phyloP scores from a whole-genome alignment of 2,113 vertebrate genomes.

The Hypanus sabinus region DNA sequence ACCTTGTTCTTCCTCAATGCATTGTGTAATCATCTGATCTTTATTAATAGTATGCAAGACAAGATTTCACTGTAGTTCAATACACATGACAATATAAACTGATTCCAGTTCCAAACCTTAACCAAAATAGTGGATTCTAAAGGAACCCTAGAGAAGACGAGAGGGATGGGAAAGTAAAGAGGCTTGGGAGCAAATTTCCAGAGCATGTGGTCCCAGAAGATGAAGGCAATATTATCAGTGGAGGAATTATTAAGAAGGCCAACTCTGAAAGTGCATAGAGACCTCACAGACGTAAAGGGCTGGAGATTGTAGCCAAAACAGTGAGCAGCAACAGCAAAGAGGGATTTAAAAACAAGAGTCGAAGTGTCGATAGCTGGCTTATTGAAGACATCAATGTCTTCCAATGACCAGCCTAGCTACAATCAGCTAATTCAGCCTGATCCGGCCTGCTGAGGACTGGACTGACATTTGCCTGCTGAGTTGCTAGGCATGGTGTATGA shows the following conservation, averaged over 20 bases:
- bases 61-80: no score
- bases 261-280: neutral
- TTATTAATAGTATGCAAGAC: no score
- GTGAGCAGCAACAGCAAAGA: neutral
- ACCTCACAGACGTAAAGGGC: neutral
- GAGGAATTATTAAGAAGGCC: neutral
- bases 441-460: neutral
- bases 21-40: no score
- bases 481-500: neutral
- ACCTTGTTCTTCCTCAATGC: no score
- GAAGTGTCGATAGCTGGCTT: neutral
- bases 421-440: neutral
- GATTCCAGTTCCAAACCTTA: no score
- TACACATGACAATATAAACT: no score
- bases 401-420: neutral
- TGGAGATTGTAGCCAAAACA: neutral
- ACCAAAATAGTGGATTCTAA: neutral
- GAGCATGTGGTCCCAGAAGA: no score
- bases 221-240: no score
- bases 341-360: neutral
- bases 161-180: neutral
- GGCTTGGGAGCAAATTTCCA: no score
- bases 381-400: neutral
- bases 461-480: no score
- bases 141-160: neutral